Evolutionary conservation across 2,113 vertebrate genomes (phyloP), one percentile per base, ranked within the genome.

Genomic region (Siniperca chuatsi): DNA sequence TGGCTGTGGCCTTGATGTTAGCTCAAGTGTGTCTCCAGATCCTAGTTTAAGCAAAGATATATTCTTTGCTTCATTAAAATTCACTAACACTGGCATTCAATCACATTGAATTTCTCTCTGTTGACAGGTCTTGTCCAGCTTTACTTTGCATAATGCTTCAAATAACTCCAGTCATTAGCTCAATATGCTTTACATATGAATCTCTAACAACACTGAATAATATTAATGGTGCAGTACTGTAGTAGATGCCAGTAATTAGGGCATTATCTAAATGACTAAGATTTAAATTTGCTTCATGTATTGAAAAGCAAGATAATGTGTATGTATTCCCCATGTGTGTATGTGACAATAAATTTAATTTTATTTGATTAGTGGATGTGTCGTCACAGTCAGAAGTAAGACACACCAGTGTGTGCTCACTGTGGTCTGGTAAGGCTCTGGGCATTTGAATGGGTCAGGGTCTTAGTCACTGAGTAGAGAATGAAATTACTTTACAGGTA

Each of bases 81-180:
- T 57, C 33, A 29, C n/a, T 83, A 78, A 71, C 25, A 46, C 58
- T 25, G 46, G 13, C 7, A 44, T 29, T 13, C 58, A 70, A 13
- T 68, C 15, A 23, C 57, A 75, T 64, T 33, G 55, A 75, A 54
- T 78, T 73, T 57, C 76, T 74, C 23, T 74, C 23, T 46, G 52
- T 62, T 67, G 54, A 71, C 20, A 42, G 44, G 46, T 82, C 40
- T 73, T 57, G 40, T 69, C 42, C 42, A 35, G 67, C 48, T 78
- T 67, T 25, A 58, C 48, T 84, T 84, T 81, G 46, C 67, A 73
- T 78, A 78, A 74, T 64, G 16, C 55, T 35, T 74, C 29, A 66
- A 77, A 55, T 73, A 84, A 58, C 54, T 46, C 33, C 9, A 66
- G 58, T 75, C 37, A 79, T 79, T 75, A 83, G 4, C 33, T 76